Conservation (phyloP, 2,888 invertebrate species). For the Nemotelus nigrinus region DNA sequence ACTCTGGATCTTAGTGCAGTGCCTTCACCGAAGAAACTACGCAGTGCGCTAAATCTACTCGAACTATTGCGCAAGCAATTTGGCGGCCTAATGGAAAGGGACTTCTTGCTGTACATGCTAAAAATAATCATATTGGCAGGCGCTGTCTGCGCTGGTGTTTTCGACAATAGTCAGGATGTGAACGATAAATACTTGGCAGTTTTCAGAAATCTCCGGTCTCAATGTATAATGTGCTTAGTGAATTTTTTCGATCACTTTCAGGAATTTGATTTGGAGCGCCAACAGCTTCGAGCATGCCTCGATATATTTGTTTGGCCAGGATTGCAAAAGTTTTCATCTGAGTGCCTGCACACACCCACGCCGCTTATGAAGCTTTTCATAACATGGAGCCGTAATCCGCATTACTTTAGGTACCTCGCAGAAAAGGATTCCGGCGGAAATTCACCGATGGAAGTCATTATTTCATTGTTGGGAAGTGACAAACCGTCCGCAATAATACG, state of each 20-base stretch:
- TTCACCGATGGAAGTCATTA: slow-evolving; percentile 70
- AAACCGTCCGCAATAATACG: slow-evolving; percentile 74
- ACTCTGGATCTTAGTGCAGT: slow-evolving; percentile 60
- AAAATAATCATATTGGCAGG: slow-evolving; percentile 78
- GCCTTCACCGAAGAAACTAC: slow-evolving; percentile 75
- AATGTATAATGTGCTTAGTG: slow-evolving; percentile 71
- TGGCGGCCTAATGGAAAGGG: slow-evolving; percentile 77
- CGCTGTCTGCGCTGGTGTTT: slow-evolving; percentile 72
- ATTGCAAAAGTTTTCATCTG: slow-evolving; percentile 77
- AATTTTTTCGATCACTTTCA: slow-evolving; percentile 85
- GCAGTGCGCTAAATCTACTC: slow-evolving; percentile 79
- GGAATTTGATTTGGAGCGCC: slow-evolving; percentile 75
- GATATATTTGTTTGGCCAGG: slow-evolving; percentile 84
- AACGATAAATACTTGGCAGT: slow-evolving; percentile 68
- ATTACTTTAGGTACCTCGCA: slow-evolving; percentile 77
- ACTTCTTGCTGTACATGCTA: slow-evolving; percentile 75
- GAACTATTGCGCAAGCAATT: slow-evolving; percentile 83
- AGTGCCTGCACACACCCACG: slow-evolving; percentile 86
- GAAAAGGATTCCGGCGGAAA: slow-evolving; percentile 67
- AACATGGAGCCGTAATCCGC: slow-evolving; percentile 82
- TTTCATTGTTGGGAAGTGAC: slow-evolving; percentile 73
- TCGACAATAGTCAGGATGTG: slow-evolving; percentile 67
- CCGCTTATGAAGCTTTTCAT: slow-evolving; percentile 81
- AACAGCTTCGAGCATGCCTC: slow-evolving; percentile 80
- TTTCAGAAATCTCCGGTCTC: slow-evolving; percentile 73